phyloP scores from a whole-genome alignment of 2,113 vertebrate species.

The Harpagus bidentatus region DNA sequence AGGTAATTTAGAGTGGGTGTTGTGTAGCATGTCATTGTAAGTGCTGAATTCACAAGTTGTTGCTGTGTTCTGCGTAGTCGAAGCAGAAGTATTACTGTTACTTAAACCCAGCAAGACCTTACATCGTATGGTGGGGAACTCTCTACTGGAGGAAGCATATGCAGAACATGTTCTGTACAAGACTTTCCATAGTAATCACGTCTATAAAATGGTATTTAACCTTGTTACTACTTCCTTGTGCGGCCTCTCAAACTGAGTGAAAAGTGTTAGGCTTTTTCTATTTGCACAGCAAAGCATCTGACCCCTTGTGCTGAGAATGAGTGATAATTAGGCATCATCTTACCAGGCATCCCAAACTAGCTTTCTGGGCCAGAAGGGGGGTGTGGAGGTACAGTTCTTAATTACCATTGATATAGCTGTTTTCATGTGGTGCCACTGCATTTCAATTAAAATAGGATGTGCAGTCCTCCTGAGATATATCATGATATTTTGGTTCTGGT shows the following conservation, averaged over 20 bases:
- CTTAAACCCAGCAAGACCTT: background rate
- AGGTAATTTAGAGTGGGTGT: background rate
- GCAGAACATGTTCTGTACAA: background rate
- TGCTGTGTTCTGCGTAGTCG: fast-evolving
- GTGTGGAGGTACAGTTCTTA: background rate
- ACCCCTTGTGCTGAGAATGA: background rate
- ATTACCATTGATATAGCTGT: background rate
- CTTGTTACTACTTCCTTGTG: background rate
- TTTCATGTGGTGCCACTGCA: background rate
- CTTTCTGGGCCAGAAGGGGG: background rate
- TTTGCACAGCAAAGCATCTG: background rate
- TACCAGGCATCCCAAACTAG: background rate
- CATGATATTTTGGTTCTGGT: background rate
- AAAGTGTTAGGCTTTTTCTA: background rate
- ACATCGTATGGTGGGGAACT: background rate
- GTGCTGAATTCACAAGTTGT: background rate
- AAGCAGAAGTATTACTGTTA: background rate
- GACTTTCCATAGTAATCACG: background rate
- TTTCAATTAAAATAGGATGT: background rate
- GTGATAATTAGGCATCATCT: background rate
- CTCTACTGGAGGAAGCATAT: background rate
- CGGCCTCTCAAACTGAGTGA: background rate
- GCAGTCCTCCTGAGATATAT: background rate
- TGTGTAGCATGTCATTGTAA: fast-evolving
- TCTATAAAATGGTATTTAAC: background rate